phyloP scores from a whole-genome alignment of 2,888 invertebrate species.

The Panorpa germanica region DNA sequence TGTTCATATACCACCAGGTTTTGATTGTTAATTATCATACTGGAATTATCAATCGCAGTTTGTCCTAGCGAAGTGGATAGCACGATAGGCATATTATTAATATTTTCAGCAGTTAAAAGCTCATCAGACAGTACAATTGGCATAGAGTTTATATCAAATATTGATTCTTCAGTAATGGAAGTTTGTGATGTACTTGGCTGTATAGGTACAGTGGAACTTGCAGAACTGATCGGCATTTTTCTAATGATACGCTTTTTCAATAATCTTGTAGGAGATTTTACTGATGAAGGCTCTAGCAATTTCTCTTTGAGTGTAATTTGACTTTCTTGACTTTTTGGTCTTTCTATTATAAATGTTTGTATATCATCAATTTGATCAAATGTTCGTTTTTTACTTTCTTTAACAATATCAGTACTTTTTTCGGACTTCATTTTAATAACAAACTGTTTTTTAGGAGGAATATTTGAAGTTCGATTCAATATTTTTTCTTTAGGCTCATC shows the following conservation, averaged over 20 bases:
- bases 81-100: constrained; percentile 48
- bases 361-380: constrained; percentile 18
- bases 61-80: constrained; percentile 21
- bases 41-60: too few species aligned
- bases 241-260: not conserved
- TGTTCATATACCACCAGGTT: too few species aligned
- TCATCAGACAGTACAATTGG: constrained; percentile 57
- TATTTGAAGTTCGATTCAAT: constrained; percentile 22
- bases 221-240: not conserved
- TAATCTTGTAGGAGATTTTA: constrained; percentile 10
- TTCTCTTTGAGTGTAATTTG: constrained; percentile 7
- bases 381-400: constrained; percentile 15
- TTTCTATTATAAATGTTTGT: constrained; percentile 16
- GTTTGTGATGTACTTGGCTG: constrained; percentile 11
- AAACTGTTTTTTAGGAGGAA: constrained; percentile 9
- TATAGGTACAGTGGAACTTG: too few species aligned
- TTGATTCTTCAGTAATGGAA: constrained; percentile 23
- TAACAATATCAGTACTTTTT: not conserved
- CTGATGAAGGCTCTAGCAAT: constrained; percentile 13
- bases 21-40: too few species aligned
- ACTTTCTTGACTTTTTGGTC: constrained; percentile 13
- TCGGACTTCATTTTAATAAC: not conserved
- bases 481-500: constrained; percentile 27
- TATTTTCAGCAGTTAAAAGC: constrained; percentile 42
- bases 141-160: constrained; percentile 58